Base-by-base conservation (phyloP, 2,888 invertebrate species). In the Smittia aterrima region DNA sequence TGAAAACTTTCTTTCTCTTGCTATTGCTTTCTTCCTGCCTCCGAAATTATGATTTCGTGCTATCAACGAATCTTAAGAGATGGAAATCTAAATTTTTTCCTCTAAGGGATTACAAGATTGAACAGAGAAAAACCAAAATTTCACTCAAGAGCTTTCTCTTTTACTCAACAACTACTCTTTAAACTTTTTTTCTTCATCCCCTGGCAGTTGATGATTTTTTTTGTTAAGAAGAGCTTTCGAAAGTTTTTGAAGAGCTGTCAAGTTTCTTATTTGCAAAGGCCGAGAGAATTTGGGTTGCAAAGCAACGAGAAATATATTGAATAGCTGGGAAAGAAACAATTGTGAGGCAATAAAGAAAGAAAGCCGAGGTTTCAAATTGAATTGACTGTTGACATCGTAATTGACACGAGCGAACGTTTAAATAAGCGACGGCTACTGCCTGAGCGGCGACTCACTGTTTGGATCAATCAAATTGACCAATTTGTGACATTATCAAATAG, bases 361-460 rank as follows among this genome's bases (percentile, higher is more conserved):
- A 38, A 38, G 11, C 47, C 47, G 47, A 38, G 6, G 9, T 47
- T 47, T n/a, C 16, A 47, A 32, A 58, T 13, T 64, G 27, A 25
- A 64, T 47, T 20, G 22, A 64, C 27, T 64, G 64, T 64, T 64
- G 64, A 64, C 27, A 27, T 13, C 27, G 13, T 64, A 27, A 64
- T 64, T 64, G 27, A 27, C 22, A 18, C 58, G 22, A 25, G 1
- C n/a, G 53, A 18, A 2, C 16, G 53, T 11, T 16, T 47, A 47
- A 13, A 16, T 13, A 64, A 64, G n/a, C 20, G 4, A 22, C 24
- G 7, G 4, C 25, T 7, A 64, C 25, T 64, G 64, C 64, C 3
- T 32, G 32, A 9, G 32, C 32, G n/a, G n/a, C n/a, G n/a, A n/a
- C n/a, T n/a, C 18, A 6, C n/a, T 16, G 64, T n/a, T 4, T 20